Evolutionary conservation across 2,113 vertebrate genomes (phyloP).

Genomic region (Recurvirostra avosetta): DNA sequence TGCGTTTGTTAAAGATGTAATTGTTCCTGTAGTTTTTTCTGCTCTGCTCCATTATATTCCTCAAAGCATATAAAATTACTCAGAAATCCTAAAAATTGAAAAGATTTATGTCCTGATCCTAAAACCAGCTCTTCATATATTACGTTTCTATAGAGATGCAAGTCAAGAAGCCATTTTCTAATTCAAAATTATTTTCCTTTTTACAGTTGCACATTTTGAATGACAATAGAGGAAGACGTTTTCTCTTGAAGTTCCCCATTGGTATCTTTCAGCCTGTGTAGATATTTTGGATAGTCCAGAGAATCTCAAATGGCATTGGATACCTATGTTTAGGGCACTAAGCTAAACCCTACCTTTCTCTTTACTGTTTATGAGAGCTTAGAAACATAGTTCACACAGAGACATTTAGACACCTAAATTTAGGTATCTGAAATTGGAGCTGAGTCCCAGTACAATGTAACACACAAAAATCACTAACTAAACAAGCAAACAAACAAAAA

Average conservation of each 20-base stretch:
- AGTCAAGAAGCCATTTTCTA: neutral
- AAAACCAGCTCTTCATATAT: neutral
- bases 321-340: neutral
- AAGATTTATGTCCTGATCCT: neutral
- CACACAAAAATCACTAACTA: neutral
- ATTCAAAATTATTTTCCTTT: neutral
- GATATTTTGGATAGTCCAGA: neutral
- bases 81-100: neutral
- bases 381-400: neutral
- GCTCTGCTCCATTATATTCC: neutral
- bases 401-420: neutral
- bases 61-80: neutral
- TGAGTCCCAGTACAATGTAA: neutral
- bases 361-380: neutral
- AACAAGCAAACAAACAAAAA: neutral
- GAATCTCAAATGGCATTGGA: neutral
- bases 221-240: neutral
- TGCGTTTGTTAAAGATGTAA: neutral
- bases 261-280: neutral
- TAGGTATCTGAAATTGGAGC: neutral
- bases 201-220: neutral
- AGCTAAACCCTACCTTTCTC: neutral
- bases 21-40: neutral
- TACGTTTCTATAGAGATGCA: neutral
- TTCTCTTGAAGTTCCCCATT: neutral